Conservation (phyloP, 2,888 invertebrate species). For the Lathronympha strigana region DNA sequence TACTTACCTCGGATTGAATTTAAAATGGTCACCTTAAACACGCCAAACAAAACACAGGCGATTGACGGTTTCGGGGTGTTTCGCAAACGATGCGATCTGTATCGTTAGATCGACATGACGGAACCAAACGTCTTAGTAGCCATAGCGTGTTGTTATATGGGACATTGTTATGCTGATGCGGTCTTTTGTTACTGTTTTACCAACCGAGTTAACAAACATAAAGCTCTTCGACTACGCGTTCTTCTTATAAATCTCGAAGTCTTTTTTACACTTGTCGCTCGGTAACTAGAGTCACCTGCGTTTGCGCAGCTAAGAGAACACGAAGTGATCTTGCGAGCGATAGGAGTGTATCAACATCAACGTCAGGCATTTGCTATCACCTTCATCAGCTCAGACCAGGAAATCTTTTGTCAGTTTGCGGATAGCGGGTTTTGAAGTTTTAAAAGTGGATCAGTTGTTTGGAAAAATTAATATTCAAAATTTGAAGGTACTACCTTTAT, state of each 20-base stretch:
- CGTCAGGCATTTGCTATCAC: slow-evolving; percentile 28
- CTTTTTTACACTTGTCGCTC: neutral
- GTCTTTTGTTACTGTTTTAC: no score
- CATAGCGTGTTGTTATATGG: neutral
- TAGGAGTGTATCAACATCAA: slow-evolving; percentile 30
- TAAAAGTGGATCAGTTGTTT: neutral
- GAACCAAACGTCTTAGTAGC: neutral
- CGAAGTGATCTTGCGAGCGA: slow-evolving; percentile 10
- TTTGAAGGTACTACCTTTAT: no score
- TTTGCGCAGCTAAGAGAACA: neutral
- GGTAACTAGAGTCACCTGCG: neutral
- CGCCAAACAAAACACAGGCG: slow-evolving; percentile 2
- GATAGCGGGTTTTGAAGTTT: slow-evolving; percentile 14
- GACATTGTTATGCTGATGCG: neutral
- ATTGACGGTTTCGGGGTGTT: slow-evolving; percentile 34
- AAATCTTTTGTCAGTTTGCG: slow-evolving; percentile 25
- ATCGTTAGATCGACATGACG: slow-evolving; percentile 15
- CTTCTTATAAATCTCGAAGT: neutral
- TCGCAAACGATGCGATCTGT: slow-evolving; percentile 15
- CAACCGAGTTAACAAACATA: no score
- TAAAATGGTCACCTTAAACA: slow-evolving; percentile 21
- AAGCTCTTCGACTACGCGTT: neutral
- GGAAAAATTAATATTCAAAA: no score
- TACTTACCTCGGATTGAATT: no score
- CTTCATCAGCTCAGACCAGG: slow-evolving; percentile 1